phyloP scores from a whole-genome alignment of 2,888 invertebrate genomes.

The Erynnis tages region DNA sequence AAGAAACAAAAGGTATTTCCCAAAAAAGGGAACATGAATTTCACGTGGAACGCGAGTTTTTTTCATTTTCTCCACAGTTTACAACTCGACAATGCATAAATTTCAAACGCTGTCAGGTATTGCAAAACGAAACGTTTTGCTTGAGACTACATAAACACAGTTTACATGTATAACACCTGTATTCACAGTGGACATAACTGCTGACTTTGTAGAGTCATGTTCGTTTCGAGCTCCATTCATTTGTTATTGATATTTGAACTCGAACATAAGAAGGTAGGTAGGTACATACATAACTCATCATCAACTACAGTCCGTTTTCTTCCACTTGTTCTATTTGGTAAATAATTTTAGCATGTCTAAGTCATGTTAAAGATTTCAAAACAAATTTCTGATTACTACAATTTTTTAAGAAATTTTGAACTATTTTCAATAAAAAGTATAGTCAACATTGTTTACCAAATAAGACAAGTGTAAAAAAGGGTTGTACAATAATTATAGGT shows the following conservation, averaged over 20 bases:
- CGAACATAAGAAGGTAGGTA: neutral
- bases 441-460: too few species aligned
- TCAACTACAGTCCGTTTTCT: too few species aligned
- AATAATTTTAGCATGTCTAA: too few species aligned
- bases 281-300: too few species aligned
- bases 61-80: slow-evolving; percentile 33
- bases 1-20: slow-evolving; percentile 35
- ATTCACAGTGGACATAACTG: slow-evolving; percentile 6
- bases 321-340: too few species aligned
- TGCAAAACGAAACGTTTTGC: slow-evolving; percentile 16
- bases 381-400: too few species aligned
- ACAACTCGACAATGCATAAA: slow-evolving; percentile 12
- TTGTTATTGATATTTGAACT: slow-evolving; percentile 9
- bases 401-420: too few species aligned
- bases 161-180: slow-evolving; percentile 19
- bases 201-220: slow-evolving; percentile 4
- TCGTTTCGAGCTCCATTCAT: neutral
- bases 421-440: too few species aligned
- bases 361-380: too few species aligned
- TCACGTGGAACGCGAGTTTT: slow-evolving; percentile 23
- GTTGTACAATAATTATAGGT: too few species aligned
- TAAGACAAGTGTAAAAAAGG: too few species aligned
- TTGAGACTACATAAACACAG: slow-evolving; percentile 25
- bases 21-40: slow-evolving; percentile 36
- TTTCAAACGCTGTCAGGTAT: slow-evolving; percentile 12